Base-by-base conservation (phyloP, 2,113 vertebrate species). In the Polypterus bichir region DNA sequence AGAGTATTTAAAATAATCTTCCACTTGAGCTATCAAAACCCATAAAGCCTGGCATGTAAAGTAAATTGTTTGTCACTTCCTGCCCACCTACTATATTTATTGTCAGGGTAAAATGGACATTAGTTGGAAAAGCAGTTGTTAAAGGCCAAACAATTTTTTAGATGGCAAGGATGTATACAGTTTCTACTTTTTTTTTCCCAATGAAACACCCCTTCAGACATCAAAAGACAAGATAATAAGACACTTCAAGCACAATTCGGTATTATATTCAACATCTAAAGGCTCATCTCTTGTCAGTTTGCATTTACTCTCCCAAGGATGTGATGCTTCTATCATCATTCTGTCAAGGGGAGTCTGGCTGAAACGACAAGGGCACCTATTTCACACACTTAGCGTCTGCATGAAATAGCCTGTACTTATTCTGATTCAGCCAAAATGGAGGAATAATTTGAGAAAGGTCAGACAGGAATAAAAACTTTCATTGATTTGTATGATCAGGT, bases 161-260 rank as follows among this genome's bases (percentile, higher is more conserved):
- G 88, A 90, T 89, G 86, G 88, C 88, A 91, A 91, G 88, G 83
- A 87, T 88, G 90, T 79, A 78, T 77, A 81, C 89, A 88, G 86
- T 89, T 85, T 91, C 90, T 91, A 89, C 95, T 92, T 92, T 89
- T 88, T 27, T 88, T 86, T 91, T 74, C 77, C 75, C 88, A 88
- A 92, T 88, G 84, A 91, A 90, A 88, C 91, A 90, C 90, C 91
- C 90, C 91, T 91, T 91, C 90, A 93, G 88, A 95, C 94, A 92
- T 94, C 92, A 94, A 91, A 92, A 97, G 96, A 98, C 94, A 98
- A 96, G 93, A 97, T 98, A 97, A 98, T 98, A 94, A 98, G 94
- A 90, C 92, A 97, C 93, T 97, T 92, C 89, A 91, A 94, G 92
- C 91, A 93, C 96, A 97, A 97, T 97, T 93, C 94, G 86, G 91